phyloP scores from a whole-genome alignment of 2,888 invertebrate species.

The Shargacucullia verbasci region DNA sequence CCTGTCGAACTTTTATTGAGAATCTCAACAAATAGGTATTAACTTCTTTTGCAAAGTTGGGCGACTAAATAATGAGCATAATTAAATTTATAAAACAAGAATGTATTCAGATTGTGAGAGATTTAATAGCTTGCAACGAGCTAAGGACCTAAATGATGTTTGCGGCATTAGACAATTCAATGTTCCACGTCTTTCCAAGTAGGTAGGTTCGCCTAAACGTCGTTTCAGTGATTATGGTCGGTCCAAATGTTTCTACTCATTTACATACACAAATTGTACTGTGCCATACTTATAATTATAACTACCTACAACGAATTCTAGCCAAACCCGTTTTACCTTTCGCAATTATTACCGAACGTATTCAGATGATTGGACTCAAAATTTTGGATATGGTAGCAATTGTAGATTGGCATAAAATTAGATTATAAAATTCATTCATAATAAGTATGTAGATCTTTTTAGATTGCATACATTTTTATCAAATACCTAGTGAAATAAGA shows the following conservation, averaged over 20 bases:
- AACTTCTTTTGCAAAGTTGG: no score
- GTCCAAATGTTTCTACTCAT: not conserved
- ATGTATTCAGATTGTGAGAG: no score
- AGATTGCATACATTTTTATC: not conserved
- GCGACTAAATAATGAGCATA: no score
- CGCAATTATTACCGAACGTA: not conserved
- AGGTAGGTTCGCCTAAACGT: not conserved
- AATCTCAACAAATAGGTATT: no score
- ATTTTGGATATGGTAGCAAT: no score
- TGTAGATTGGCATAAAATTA: not conserved
- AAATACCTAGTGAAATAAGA: not conserved
- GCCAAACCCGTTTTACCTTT: slow-evolving; percentile 7
- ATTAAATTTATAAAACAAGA: no score
- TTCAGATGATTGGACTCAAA: no score
- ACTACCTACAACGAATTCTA: slow-evolving; percentile 48
- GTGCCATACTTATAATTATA: slow-evolving; percentile 18
- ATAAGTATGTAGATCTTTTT: not conserved
- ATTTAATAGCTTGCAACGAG: no score
- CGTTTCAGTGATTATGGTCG: not conserved
- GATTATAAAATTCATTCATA: slow-evolving; percentile 10
- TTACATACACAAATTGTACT: slow-evolving; percentile 9
- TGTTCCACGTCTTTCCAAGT: no score
- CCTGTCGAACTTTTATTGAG: no score
- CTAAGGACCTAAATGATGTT: no score
- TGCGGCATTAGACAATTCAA: no score